Conservation (phyloP, 2,888 invertebrate species). For the Congeria kusceri region DNA sequence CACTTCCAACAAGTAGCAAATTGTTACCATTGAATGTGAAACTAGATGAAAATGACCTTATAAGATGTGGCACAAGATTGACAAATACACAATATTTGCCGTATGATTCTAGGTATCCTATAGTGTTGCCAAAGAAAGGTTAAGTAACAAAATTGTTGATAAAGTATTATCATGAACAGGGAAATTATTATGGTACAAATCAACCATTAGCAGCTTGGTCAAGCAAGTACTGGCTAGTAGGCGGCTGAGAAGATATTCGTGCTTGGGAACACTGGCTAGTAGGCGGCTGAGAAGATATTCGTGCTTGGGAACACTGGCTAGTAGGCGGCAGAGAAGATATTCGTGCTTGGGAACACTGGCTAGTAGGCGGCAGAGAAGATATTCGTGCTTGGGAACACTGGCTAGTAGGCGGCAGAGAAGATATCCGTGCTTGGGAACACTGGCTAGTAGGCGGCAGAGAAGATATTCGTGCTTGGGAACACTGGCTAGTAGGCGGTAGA, state of each 20-base stretch:
- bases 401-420: no score
- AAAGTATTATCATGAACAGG: constrained; percentile 33
- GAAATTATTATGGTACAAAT: constrained; percentile 19
- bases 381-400: no score
- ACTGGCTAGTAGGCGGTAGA: no score
- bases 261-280: no score
- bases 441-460: no score
- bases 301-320: no score
- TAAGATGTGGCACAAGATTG: neutral
- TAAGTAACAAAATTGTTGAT: constrained; percentile 32
- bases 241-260: constrained; percentile 2
- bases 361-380: no score
- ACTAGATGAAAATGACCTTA: constrained; percentile 20
- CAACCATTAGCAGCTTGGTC: neutral
- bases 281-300: no score
- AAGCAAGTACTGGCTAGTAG: neutral
- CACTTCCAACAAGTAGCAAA: constrained; percentile 14
- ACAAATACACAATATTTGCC: constrained; percentile 34
- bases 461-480: no score
- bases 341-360: no score
- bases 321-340: no score
- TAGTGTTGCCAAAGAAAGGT: constrained; percentile 34
- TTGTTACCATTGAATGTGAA: constrained; percentile 18
- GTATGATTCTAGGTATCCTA: constrained; percentile 22
- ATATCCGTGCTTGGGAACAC: no score